Evolutionary conservation across 2,888 invertebrate species (phyloP), one percentile per base, ranked within the genome.

Genomic region (Nomada hirtipes): DNA sequence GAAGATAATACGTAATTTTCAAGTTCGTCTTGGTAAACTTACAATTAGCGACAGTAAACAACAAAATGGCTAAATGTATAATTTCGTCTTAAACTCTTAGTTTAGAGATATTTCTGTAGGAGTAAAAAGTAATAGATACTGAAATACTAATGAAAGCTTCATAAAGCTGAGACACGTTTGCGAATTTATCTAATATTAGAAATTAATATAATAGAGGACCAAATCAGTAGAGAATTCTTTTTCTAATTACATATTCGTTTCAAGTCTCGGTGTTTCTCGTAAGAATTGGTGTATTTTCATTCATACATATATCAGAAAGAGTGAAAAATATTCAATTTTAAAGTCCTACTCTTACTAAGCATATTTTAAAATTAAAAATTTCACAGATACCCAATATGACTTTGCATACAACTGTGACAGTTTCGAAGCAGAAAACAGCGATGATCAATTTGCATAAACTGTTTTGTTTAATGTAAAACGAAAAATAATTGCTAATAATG

Each of bases 221-320:
- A 70, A 70, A 59, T 15, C 7, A 20, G 15, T 59, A 59, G 69
- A 47, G n/a, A 15, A 70, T 47, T 59, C 47, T 2, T 70, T 47
- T 50, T 67, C 13, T 59, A 59, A 47, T 60, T 57, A 59, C 29
- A 42, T 29, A 55, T 44, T 47, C 26, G 26, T 65, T 73, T 42
- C n/a, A 36, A 13, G 50, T 61, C 50, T 75, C 74, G 60, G 52
- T 36, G 60, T 75, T 75, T 60, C 69, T 68, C 69, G 60, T 69
- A 50, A 75, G n/a, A 53, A 60, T 69, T 68, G 59, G 50, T 50
- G 10, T 52, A 69, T 60, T 70, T 36, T 36, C 36, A 36, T 60
- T 50, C 36, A 36, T 60, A 59, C 44, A 4, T 57, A 7, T 69
- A 18, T 26, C 57, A 13, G 26, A n/a, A 42, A n/a, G 13, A 23